Conservation (phyloP, 2,113 vertebrate genomes). For the Spilogale gracilis region DNA sequence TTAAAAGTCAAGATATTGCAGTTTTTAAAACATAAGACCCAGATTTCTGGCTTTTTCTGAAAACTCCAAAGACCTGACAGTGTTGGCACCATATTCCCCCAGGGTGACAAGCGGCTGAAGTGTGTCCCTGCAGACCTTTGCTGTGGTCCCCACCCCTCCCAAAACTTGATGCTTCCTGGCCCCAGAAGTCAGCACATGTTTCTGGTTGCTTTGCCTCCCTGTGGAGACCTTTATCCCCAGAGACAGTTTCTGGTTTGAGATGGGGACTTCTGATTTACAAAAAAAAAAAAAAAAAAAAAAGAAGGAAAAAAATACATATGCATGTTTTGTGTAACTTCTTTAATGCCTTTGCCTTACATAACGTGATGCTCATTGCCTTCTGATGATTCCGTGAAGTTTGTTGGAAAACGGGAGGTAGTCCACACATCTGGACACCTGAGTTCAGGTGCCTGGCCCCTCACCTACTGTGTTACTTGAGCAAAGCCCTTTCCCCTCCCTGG, state of each 20-base stretch:
- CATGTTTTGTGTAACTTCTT: neutral
- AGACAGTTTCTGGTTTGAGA: neutral
- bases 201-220: neutral
- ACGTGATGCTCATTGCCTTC: neutral
- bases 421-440: neutral
- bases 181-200: neutral
- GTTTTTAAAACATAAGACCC: neutral
- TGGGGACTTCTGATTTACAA: neutral
- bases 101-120: neutral
- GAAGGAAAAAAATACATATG: too few relatives aligned
- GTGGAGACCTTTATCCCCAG: neutral
- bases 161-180: accelerated
- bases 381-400: neutral
- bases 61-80: neutral
- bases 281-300: neutral
- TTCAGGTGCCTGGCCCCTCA: neutral
- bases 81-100: neutral
- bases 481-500: neutral
- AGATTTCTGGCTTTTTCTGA: neutral
- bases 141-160: accelerated
- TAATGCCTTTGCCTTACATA: neutral
- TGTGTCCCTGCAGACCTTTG: accelerated
- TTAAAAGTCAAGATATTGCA: neutral
- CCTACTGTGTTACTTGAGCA: neutral
- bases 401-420: neutral